phyloP scores from a whole-genome alignment of 2,888 invertebrate genomes.

The Parnassius orleans region DNA sequence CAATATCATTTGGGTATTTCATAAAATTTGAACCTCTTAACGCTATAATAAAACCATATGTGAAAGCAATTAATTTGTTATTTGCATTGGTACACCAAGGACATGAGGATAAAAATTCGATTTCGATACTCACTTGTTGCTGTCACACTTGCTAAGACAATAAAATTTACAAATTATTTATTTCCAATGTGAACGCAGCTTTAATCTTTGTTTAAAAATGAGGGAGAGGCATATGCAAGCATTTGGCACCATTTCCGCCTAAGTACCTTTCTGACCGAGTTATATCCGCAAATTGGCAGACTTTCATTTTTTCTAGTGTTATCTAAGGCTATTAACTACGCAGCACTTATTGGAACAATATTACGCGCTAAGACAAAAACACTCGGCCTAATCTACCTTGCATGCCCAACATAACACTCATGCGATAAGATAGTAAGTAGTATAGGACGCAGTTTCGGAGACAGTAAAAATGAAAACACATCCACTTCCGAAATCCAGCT shows the following conservation, averaged over 20 bases:
- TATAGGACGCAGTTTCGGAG: too few species aligned
- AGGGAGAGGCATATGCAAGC: background rate
- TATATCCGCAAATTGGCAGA: too few species aligned
- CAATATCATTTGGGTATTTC: background rate
- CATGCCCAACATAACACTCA: too few species aligned
- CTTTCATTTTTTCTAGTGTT: too few species aligned
- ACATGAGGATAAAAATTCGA: conserved; percentile 2
- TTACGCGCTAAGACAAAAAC: too few species aligned
- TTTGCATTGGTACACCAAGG: conserved; percentile 7
- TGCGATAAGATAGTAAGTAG: too few species aligned
- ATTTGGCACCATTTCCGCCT: background rate
- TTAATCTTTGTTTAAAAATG: background rate
- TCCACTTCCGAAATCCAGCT: too few species aligned
- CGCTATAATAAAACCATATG: conserved; percentile 19
- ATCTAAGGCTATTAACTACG: too few species aligned
- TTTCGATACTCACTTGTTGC: background rate
- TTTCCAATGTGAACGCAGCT: background rate
- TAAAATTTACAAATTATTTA: background rate
- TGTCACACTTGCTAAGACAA: background rate
- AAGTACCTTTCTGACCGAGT: background rate
- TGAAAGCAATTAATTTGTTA: conserved; percentile 17
- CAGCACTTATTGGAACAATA: too few species aligned
- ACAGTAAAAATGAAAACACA: too few species aligned
- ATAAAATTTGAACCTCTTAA: conserved; percentile 24
- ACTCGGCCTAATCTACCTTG: too few species aligned